Evolutionary conservation across 1,140 invertebrate species (phyloP), one percentile per base, ranked within the genome.

Genomic region (Bombus polaris): DNA sequence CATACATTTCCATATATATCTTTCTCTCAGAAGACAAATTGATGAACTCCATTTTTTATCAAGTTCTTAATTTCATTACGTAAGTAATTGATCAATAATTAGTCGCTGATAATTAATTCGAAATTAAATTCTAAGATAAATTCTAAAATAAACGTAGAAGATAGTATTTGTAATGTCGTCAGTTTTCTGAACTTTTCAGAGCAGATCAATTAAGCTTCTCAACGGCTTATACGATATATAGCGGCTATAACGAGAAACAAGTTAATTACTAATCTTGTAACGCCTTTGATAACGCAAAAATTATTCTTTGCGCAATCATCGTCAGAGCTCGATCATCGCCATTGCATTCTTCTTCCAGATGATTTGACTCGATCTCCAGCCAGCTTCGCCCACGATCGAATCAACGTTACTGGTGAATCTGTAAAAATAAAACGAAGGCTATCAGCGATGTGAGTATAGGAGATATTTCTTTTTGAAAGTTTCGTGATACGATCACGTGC

Each of bases 381-480:
- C 10, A 44, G 15, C 32, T 3, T n/a, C 22, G 10, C 3, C 18
- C 18, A 22, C 18, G 28, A 6, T 15, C 70, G 9, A 35, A 22
- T n/a, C 66, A 3, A 25, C 10, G n/a, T 25, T 1, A 28, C 15
- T 35, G 28, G 9, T 5, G 22, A 53, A 37, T 32, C 83, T 84
- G 53, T 9, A 80, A 84, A 79, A 72, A 84, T 22, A 44, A 80
- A 44, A 22, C 25, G 42, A 39, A 44, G 22, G 4, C 32, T 8
- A 28, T 84, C 76, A 84, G 28, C 83, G 32, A 79, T 62, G 83
- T 84, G 83, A 84, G 76, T 84, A 72, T 6, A 18, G 28, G 13
- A 79, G 47, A n/a, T 62, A 35, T 22, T 42, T 39, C 4, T 32
- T 62, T 25, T 18, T 22, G 8, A 22, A 37, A 73, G n/a, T 22